Evolutionary conservation across 2,113 vertebrate genomes (phyloP).

Genomic region (Falcunculus frontatus): DNA sequence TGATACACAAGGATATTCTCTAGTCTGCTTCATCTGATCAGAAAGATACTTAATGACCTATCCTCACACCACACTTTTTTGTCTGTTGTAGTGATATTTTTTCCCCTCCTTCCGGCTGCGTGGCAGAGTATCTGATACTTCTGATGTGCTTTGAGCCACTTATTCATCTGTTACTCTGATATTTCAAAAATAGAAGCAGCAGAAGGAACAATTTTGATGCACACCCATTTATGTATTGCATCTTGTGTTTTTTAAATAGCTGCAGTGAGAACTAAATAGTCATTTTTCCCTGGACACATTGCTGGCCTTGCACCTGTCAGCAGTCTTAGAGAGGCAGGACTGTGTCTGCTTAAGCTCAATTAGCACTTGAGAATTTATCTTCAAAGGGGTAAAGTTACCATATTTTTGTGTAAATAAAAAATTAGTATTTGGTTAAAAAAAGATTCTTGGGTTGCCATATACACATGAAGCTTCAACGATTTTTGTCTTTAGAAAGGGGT

Average conservation of each 20-base stretch:
- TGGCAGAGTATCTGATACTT: not conserved
- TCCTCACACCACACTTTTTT: not conserved
- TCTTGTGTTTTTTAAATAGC: not conserved
- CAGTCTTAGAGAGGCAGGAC: not conserved
- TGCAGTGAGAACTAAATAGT: not conserved
- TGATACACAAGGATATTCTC: not conserved
- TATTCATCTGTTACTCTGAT: not conserved
- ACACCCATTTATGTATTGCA: not conserved
- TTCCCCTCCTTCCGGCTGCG: not conserved
- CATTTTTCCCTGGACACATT: not conserved
- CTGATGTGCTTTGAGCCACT: not conserved
- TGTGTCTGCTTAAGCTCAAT: slow-evolving; percentile 44
- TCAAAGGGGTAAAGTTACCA: not conserved
- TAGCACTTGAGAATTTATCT: slow-evolving; percentile 40
- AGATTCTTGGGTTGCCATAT: not conserved
- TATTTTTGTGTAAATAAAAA: not conserved
- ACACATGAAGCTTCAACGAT: not conserved
- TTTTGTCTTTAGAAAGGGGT: not conserved
- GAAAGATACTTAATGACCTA: not conserved
- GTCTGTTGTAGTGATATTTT: not conserved
- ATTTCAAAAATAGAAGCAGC: not conserved
- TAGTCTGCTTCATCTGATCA: not conserved
- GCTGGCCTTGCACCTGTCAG: slow-evolving; percentile 41
- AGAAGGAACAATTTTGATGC: not conserved
- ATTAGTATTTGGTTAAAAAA: not conserved